Evolutionary conservation across 2,113 vertebrate species (phyloP), one percentile per base, ranked within the genome.

Genomic region (Python bivittatus): DNA sequence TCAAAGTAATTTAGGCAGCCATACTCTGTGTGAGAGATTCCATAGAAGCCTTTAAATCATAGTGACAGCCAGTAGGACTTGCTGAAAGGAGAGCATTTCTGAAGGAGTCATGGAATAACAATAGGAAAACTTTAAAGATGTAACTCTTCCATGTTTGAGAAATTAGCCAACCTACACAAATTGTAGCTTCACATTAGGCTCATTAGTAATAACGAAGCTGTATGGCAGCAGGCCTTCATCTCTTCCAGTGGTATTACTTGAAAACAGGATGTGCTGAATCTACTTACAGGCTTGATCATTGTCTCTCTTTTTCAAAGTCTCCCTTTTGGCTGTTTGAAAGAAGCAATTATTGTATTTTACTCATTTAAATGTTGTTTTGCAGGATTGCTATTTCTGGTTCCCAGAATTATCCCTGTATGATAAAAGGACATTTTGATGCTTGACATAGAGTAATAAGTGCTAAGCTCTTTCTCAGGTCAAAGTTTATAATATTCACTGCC

Each of bases 1-100:
- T 96, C 95, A 93, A 97, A 97, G 96, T 97, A 98, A 98, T 98
- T 98, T 98, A 97, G 95, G 94, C 93, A 97, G 94, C 92, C 95
- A 96, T 97, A 97, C 93, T 94, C 96, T 97, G 94, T 88, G 95
- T 93, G 96, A 96, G 93, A 97, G 96, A 97, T 95, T 97, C 96
- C 89, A 93, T 56, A 96, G 96, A 97, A 97, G 96, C 96, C 97
- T 96, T 97, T 98, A 97, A 98, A 98, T 98, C 97, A 98, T 97
- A 95, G 93, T 97, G 97, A 98, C 97, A 98, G 90, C 94, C 96
- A 96, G 96, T 97, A 97, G 95, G 97, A 97, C 93, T 96, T 95
- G 95, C 94, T 97, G 95, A 97, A 97, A 97, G 91, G 64, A 94
- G 97, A 96, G 86, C 12, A 95, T 97, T 97, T 97, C 94, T 96